Conservation (phyloP, 2,113 vertebrate genomes). For the Nycticorax nycticorax region DNA sequence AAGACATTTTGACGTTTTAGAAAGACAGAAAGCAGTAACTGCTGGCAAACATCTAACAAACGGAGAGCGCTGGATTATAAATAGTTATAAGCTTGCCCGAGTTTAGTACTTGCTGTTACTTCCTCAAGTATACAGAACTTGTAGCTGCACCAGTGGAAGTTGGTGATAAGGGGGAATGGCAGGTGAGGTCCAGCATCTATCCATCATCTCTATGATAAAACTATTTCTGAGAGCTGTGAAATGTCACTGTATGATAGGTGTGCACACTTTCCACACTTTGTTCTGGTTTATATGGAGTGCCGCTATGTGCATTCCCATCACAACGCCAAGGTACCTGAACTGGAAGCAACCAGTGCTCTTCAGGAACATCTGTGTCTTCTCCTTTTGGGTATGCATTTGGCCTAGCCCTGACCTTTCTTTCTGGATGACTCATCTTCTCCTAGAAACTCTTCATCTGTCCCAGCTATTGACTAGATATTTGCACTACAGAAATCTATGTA, state of each 20-base stretch:
- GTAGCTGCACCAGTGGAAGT: background rate
- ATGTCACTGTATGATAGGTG: background rate
- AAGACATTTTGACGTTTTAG: background rate
- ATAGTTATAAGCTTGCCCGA: background rate
- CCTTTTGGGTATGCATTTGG: background rate
- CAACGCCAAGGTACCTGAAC: background rate
- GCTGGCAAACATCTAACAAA: background rate
- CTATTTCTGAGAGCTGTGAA: background rate
- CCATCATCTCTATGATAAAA: background rate
- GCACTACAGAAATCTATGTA: background rate
- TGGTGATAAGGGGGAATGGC: background rate
- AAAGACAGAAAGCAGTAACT: background rate
- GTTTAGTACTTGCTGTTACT: background rate
- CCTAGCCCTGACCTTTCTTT: background rate
- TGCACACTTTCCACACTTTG: background rate
- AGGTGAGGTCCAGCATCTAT: background rate
- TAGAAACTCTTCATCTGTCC: background rate
- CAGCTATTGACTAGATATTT: background rate
- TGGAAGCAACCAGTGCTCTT: background rate
- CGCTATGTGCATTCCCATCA: background rate
- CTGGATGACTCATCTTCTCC: background rate
- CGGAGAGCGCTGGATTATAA: background rate
- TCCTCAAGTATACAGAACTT: background rate
- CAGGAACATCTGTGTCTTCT: background rate
- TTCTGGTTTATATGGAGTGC: background rate